These are phyloP conservation scores for Acholoe squamosa DNA, from an alignment of 2,888 invertebrate species.

Conservation along the genomic window DNA sequence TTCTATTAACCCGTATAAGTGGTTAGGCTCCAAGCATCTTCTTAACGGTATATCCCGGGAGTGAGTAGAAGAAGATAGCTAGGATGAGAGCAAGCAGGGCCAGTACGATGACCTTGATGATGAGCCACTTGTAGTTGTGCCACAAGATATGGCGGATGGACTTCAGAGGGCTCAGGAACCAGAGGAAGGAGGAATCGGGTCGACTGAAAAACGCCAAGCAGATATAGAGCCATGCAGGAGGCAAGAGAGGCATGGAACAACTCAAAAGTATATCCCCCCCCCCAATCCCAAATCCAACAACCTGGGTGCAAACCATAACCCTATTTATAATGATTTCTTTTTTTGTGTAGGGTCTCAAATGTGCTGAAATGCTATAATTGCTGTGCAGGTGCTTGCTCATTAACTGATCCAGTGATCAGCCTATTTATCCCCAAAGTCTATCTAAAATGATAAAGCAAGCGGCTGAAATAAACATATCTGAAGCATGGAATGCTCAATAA, in stretches of 20 bases:
- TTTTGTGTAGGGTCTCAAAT: too few species aligned
- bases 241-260: background rate
- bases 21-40: conserved; percentile 87
- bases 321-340: too few species aligned
- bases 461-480: too few species aligned
- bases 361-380: too few species aligned
- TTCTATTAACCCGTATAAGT: conserved; percentile 50
- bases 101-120: conserved; percentile 89
- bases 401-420: too few species aligned
- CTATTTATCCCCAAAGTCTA: too few species aligned
- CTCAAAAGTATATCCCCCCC: background rate
- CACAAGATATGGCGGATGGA: conserved; percentile 95
- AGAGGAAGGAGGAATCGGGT: conserved; percentile 96
- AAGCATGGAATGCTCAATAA: too few species aligned
- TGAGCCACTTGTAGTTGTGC: conserved; percentile 96
- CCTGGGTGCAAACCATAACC: background rate
- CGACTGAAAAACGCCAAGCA: conserved; percentile 87
- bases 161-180: conserved; percentile 95
- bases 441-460: too few species aligned
- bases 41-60: conserved; percentile 95
- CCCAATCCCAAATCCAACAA: background rate
- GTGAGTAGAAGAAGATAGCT: conserved; percentile 91
- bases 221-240: conserved; percentile 47
- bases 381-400: too few species aligned
- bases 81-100: conserved; percentile 88